A percentile compares a stretch with the other conserved stretches of the same genome.
Evolutionary conservation across 2,888 invertebrate genomes (phyloP).

Genomic region (Zaprionus bogoriensis): DNA sequence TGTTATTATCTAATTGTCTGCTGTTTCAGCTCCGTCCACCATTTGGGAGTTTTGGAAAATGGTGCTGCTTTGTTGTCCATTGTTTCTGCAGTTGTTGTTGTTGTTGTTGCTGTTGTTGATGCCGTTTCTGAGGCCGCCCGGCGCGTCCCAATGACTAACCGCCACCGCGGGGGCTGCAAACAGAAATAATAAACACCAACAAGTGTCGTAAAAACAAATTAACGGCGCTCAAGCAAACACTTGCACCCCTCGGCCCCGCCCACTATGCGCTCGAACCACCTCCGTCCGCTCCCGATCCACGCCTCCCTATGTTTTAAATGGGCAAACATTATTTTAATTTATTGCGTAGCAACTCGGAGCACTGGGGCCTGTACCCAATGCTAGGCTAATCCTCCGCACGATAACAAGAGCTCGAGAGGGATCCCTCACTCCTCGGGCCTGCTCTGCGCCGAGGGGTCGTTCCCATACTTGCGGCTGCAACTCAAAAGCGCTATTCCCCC

Average conservation of each 20-base stretch:
- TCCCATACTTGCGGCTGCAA: background rate
- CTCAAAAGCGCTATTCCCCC: background rate
- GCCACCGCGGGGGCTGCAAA: constrained; percentile 60
- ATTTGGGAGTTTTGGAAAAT: constrained; percentile 22
- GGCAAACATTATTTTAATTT: constrained; percentile 68
- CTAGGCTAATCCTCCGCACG: background rate
- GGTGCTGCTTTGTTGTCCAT: background rate
- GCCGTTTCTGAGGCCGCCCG: background rate
- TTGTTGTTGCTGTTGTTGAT: background rate
- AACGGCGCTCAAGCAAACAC: constrained; percentile 67
- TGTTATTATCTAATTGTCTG: constrained; percentile 59
- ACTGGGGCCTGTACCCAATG: constrained; percentile 14
- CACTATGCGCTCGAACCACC: background rate
- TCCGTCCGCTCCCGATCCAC: constrained; percentile 11
- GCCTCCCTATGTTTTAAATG: constrained; percentile 59
- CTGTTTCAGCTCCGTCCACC: constrained; percentile 22
- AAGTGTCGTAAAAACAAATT: constrained; percentile 69
- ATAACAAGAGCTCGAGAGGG: background rate
- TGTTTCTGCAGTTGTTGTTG: background rate
- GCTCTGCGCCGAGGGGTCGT: background rate
- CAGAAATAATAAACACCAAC: constrained; percentile 67
- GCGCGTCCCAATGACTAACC: constrained; percentile 42
- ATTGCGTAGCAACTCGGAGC: constrained; percentile 48
- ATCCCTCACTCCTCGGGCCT: background rate
- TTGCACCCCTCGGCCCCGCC: constrained; percentile 24